Conservation (phyloP, 1,140 invertebrate genomes). For the Polypedilum vanderplanki region DNA sequence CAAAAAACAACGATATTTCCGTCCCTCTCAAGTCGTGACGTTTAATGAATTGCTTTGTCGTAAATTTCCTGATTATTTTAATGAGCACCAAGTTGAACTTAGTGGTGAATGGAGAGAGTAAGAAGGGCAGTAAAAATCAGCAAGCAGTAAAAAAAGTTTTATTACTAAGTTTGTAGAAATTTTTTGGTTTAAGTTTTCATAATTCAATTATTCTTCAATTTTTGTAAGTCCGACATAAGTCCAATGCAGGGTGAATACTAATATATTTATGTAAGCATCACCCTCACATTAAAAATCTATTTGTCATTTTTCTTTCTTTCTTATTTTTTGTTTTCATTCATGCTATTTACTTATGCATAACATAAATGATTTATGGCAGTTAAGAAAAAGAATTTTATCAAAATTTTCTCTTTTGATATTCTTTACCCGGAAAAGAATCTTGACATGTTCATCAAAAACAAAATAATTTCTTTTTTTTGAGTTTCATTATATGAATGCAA, state of each 20-base stretch:
- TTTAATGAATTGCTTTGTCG: slow-evolving; percentile 2
- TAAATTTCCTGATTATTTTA: not conserved
- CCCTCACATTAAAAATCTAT: slow-evolving; percentile 26
- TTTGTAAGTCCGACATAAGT: no score
- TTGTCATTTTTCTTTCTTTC: slow-evolving; percentile 10
- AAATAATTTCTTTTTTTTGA: not conserved
- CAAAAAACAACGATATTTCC: slow-evolving; percentile 7
- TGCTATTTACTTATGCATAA: slow-evolving; percentile 20
- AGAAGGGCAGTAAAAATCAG: not conserved
- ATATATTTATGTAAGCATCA: slow-evolving; percentile 13
- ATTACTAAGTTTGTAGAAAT: no score
- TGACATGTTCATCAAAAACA: slow-evolving; percentile 22
- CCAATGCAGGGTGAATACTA: not conserved
- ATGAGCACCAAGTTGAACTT: no score
- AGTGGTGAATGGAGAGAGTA: no score
- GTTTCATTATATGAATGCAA: no score
- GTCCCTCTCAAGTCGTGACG: not conserved
- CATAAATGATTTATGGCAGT: slow-evolving; percentile 28
- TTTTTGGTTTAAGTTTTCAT: no score
- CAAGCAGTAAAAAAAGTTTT: slow-evolving; percentile 7
- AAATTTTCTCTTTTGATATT: not conserved
- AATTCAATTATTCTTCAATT: no score
- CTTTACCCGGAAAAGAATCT: not conserved
- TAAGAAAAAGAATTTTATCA: not conserved
- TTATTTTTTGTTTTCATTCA: not conserved